Evolutionary conservation across 2,888 invertebrate genomes (phyloP).

Genomic region (Hirtodrosophila histrioides): DNA sequence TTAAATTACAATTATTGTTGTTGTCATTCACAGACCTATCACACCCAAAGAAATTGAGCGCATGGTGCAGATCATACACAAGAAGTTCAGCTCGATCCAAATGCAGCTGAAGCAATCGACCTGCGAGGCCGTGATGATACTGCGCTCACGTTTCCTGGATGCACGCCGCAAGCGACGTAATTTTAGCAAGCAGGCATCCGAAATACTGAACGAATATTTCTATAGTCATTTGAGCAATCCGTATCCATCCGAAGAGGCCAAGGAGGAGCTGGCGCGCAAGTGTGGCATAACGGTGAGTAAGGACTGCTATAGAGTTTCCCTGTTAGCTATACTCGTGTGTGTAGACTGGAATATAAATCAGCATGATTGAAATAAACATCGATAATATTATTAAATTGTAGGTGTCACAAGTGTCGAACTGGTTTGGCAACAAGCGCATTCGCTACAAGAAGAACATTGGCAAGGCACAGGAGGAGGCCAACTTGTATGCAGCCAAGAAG

Average conservation of each 20-base stretch:
- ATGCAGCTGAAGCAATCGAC: constrained; percentile 99
- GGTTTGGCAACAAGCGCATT: constrained; percentile 99
- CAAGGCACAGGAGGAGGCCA: constrained; percentile 99
- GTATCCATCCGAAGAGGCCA: constrained; percentile 99
- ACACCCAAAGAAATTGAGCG: constrained; percentile 99
- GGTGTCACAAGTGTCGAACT: constrained; percentile 95
- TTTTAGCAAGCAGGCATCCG: constrained; percentile 99
- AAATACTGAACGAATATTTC: constrained; percentile 99
- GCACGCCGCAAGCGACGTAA: constrained; percentile 96
- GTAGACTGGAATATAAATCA: too few species aligned
- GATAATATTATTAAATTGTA: constrained; percentile 18
- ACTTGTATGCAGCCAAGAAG: constrained; percentile 99
- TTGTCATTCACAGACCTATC: constrained; percentile 89
- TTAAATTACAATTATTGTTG: not conserved
- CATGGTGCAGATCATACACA: constrained; percentile 99
- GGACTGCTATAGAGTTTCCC: too few species aligned
- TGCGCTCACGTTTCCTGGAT: constrained; percentile 90
- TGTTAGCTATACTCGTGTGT: too few species aligned
- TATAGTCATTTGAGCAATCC: constrained; percentile 99
- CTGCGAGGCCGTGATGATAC: constrained; percentile 99
- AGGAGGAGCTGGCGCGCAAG: constrained; percentile 99
- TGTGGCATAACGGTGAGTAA: constrained; percentile 96
- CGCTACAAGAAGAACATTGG: constrained; percentile 99
- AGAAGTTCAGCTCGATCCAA: constrained; percentile 98
- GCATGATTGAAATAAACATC: too few species aligned